Percentiles rank a stretch among this genome's conserved stretches.
Evolutionary conservation across 2,888 invertebrate genomes (phyloP).

Genomic region (Eupithecia tripunctaria): DNA sequence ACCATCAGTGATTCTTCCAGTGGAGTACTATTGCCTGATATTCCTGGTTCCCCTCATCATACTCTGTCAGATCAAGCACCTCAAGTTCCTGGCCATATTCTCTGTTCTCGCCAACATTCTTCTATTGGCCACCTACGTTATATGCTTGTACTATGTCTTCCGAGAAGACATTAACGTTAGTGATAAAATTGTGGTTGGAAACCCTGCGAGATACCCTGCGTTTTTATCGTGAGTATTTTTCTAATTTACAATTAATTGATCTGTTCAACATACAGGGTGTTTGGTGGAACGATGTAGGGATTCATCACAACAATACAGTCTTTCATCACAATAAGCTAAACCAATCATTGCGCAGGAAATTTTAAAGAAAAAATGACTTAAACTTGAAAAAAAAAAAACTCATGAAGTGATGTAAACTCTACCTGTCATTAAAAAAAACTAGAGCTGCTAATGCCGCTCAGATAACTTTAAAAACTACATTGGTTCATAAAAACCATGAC

Average conservation of each 20-base stretch:
- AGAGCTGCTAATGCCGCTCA: too few species aligned
- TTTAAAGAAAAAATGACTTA: too few species aligned
- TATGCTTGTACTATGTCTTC: constrained; percentile 94
- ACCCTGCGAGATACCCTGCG: constrained; percentile 88
- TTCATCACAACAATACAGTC: too few species aligned
- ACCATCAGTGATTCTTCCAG: constrained; percentile 61
- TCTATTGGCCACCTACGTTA: constrained; percentile 90
- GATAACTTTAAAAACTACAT: too few species aligned
- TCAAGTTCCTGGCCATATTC: constrained; percentile 94
- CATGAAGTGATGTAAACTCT: too few species aligned
- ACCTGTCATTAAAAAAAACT: too few species aligned
- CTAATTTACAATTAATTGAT: not conserved
- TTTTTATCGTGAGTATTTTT: constrained; percentile 88
- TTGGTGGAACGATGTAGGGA: too few species aligned
- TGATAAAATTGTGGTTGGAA: constrained; percentile 82
- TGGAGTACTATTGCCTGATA: constrained; percentile 77
- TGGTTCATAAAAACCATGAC: too few species aligned
- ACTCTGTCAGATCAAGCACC: constrained; percentile 86
- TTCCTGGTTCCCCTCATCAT: constrained; percentile 68
- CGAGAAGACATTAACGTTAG: constrained; percentile 72
- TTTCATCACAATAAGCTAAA: too few species aligned
- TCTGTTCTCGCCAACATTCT: constrained; percentile 94
- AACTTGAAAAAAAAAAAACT: too few species aligned
- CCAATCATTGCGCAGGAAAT: too few species aligned
- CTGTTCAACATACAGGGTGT: too few species aligned